These are phyloP conservation scores for Ispidina picta DNA, from an alignment of 2,797 vertebrate species.

Conservation along the genomic window DNA sequence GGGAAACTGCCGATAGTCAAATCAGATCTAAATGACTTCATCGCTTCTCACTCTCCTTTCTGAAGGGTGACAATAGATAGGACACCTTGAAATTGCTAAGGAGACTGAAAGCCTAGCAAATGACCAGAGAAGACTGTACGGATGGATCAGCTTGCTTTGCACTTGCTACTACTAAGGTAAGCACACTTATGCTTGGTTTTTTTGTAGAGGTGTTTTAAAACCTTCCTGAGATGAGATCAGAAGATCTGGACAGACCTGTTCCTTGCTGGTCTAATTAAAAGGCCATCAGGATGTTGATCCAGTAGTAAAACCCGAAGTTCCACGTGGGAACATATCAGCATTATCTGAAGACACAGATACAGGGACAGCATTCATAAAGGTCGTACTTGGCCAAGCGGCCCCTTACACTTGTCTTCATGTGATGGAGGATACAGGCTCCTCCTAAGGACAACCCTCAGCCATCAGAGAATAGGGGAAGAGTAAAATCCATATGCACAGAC, in stretches of 20 bases:
- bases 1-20: not conserved
- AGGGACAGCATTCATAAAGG: not conserved
- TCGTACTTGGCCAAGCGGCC: not conserved
- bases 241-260: constrained; percentile 50
- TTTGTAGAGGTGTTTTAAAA: not conserved
- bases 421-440: not conserved
- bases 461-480: not conserved
- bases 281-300: not conserved
- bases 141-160: not conserved
- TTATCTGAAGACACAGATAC: not conserved
- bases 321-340: not conserved
- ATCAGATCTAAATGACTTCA: not conserved
- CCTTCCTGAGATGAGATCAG: constrained; percentile 22
- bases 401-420: rapidly evolving
- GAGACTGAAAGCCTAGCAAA: not conserved
- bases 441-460: not conserved
- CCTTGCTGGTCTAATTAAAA: not conserved
- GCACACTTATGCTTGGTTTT: not conserved
- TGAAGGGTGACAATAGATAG: not conserved
- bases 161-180: not conserved
- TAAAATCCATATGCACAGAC: not conserved
- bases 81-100: not conserved
- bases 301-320: constrained; percentile 4
- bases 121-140: not conserved
- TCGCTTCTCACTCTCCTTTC: not conserved